Evolutionary conservation across 53 echinoderm and acorn worm genomes (phyloP).

Genomic region (Pentamera pediparva): DNA sequence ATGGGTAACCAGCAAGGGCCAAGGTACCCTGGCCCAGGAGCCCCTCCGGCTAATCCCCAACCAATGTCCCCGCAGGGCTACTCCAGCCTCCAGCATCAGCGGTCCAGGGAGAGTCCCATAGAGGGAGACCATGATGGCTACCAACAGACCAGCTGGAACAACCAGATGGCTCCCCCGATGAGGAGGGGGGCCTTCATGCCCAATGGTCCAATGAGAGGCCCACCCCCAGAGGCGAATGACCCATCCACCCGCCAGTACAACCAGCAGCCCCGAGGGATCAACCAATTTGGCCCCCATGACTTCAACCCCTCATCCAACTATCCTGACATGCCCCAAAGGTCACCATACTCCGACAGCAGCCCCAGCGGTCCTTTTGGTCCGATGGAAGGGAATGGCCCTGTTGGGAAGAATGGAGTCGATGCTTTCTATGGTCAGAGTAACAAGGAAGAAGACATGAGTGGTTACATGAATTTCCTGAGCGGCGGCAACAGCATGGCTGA

Average conservation of each 20-base stretch:
- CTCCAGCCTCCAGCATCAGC: slow-evolving; percentile 12
- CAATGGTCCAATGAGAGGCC: slow-evolving; percentile 18
- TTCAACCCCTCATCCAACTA: not conserved
- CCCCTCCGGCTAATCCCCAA: slow-evolving; percentile 27
- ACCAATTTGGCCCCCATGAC: slow-evolving; percentile 10
- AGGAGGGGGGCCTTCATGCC: slow-evolving; percentile 1
- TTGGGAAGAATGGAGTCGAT: slow-evolving; percentile 12
- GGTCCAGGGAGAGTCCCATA: slow-evolving; percentile 2
- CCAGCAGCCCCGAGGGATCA: slow-evolving; percentile 1
- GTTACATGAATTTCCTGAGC: slow-evolving; percentile 12
- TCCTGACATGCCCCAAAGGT: not conserved
- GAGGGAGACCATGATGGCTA: slow-evolving; percentile 13
- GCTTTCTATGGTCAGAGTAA: not conserved
- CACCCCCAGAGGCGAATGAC: slow-evolving; percentile 1
- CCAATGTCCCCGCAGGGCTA: slow-evolving; percentile 11
- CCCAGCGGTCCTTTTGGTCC: not conserved
- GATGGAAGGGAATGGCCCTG: not conserved
- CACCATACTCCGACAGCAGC: not conserved
- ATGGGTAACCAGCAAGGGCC: slow-evolving; percentile 27
- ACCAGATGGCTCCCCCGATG: slow-evolving; percentile 15
- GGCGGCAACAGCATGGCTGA: not conserved
- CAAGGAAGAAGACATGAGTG: not conserved
- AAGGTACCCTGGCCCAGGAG: slow-evolving; percentile 37
- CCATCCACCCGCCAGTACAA: not conserved
- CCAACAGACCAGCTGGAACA: not conserved